A percentile compares a stretch with the other conserved stretches of the same genome.
These are phyloP conservation scores for rat (Rattus norvegicus) DNA, from an alignment of 2,113 vertebrate genomes.

Conservation along the genomic window GRCr8 NC_086020.1:208208501-208209000, in stretches of 20 bases:
- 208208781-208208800: background rate
- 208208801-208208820: conserved; percentile 36
- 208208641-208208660: background rate
- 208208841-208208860: background rate
- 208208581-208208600: background rate
- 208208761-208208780: background rate
- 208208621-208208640: too few relatives aligned
- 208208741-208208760: background rate
- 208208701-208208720: background rate
- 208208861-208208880: background rate
- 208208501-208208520: background rate
- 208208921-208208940: background rate
- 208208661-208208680: background rate
- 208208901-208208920: background rate
- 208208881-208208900: background rate
- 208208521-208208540: background rate
- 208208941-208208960: background rate
- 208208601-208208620: background rate
- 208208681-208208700: background rate
- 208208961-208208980: background rate
- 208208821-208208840: background rate
- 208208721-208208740: background rate
- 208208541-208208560: background rate
- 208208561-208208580: background rate
- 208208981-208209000: background rate